Percentiles rank a stretch among this genome's conserved stretches.
Conservation (phyloP, 1,140 invertebrate genomes). For the Drosophila santomea region DNA sequence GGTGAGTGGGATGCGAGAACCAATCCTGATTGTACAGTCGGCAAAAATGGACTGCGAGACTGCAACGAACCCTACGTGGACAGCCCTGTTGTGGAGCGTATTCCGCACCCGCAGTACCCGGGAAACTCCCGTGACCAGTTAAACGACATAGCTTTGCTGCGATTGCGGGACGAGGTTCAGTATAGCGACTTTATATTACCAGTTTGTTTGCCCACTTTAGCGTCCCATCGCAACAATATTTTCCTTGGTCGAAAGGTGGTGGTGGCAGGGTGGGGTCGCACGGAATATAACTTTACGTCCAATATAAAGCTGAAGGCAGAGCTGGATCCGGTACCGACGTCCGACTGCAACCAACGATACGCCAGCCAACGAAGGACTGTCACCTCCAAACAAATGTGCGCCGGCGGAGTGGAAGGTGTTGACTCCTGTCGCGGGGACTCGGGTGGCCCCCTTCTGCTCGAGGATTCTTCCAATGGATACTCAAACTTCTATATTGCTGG, state of each 20-base stretch:
- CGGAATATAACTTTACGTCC: constrained; percentile 86
- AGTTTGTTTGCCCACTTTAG: constrained; percentile 89
- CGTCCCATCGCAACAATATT: constrained; percentile 72
- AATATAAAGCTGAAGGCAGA: constrained; percentile 66
- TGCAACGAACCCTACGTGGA: constrained; percentile 86
- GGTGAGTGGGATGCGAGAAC: constrained; percentile 88
- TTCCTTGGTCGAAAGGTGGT: constrained; percentile 86
- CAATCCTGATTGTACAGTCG: constrained; percentile 86
- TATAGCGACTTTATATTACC: constrained; percentile 88
- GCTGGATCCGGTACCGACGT: constrained; percentile 41
- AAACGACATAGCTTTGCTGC: constrained; percentile 90
- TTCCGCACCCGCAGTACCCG: constrained; percentile 88
- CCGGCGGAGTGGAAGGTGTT: constrained; percentile 87
- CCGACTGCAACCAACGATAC: constrained; percentile 55
- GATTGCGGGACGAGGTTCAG: constrained; percentile 86
- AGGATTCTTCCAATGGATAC: constrained; percentile 46
- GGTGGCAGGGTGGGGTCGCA: constrained; percentile 93
- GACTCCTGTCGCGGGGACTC: constrained; percentile 87
- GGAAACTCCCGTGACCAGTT: constrained; percentile 85
- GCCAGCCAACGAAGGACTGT: constrained; percentile 46
- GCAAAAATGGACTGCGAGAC: constrained; percentile 64
- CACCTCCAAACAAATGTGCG: constrained; percentile 86
- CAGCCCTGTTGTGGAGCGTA: constrained; percentile 86
- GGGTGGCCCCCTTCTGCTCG: constrained; percentile 85
- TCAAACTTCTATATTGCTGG: constrained; percentile 86